Conservation (phyloP, 2,888 invertebrate genomes). For the Tipula lateralis region DNA sequence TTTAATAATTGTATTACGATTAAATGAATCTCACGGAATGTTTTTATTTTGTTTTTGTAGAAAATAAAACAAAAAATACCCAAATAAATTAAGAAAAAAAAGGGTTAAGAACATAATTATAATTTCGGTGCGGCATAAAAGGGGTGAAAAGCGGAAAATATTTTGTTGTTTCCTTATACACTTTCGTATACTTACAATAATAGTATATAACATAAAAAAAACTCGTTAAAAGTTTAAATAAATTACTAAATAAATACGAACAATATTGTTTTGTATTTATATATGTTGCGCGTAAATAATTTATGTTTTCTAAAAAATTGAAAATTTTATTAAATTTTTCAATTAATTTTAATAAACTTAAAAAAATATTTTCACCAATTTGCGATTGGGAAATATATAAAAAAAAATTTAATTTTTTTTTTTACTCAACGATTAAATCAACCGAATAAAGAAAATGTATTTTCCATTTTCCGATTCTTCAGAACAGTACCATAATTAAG, state of each 20-base stretch:
- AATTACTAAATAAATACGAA: background rate
- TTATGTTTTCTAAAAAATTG: background rate
- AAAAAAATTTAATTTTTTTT: background rate
- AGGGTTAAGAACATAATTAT: constrained; percentile 24
- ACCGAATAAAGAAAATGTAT: background rate
- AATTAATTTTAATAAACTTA: constrained; percentile 19
- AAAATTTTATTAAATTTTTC: background rate
- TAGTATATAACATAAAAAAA: background rate
- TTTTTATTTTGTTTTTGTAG: background rate
- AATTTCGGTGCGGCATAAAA: background rate
- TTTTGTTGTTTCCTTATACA: background rate
- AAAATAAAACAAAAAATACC: background rate
- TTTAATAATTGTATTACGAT: constrained; percentile 24
- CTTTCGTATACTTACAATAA: background rate
- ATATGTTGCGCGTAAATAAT: background rate
- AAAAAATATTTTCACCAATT: background rate
- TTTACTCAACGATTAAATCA: background rate
- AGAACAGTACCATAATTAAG: background rate
- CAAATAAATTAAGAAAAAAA: constrained; percentile 14
- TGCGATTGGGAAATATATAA: too few relatives aligned
- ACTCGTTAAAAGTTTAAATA: constrained; percentile 19
- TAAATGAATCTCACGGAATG: constrained; percentile 4
- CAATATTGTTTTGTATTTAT: background rate
- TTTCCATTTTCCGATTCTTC: background rate
- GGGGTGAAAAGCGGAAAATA: background rate